These are phyloP conservation scores for Psilopsiagon aymara DNA, from an alignment of 2,113 vertebrate genomes.

Conservation along the genomic window DNA sequence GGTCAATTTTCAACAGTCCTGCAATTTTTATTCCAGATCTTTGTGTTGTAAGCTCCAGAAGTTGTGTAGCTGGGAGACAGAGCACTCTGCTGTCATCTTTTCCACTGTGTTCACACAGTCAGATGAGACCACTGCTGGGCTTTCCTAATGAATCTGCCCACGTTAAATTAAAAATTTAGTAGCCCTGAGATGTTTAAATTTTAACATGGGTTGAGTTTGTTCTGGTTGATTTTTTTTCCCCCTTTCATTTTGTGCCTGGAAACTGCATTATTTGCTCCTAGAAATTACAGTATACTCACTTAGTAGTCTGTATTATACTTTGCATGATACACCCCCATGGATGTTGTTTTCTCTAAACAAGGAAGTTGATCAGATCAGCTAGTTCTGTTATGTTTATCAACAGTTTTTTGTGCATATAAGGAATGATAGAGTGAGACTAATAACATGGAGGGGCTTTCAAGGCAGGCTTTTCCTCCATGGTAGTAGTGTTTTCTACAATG, in stretches of 20 bases:
- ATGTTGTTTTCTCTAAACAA: conserved; percentile 3
- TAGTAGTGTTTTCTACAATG: background rate
- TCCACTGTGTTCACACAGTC: background rate
- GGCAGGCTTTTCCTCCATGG: background rate
- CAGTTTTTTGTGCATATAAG: background rate
- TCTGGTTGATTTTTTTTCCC: background rate
- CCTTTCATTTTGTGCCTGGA: background rate
- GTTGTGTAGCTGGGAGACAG: background rate
- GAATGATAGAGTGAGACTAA: background rate
- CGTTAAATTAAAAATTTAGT: conserved; percentile 60
- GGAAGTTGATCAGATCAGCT: background rate
- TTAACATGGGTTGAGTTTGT: conserved; percentile 4
- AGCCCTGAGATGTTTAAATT: conserved; percentile 48
- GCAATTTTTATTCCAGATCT: background rate
- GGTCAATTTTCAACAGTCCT: background rate
- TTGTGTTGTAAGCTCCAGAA: background rate
- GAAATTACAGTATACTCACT: background rate
- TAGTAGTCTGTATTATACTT: background rate
- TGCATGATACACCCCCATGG: background rate
- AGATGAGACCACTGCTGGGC: conserved; percentile 6
- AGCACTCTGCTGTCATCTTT: background rate
- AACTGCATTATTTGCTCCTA: conserved; percentile 37
- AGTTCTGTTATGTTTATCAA: background rate
- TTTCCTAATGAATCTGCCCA: conserved; percentile 15
- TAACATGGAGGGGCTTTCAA: background rate